A percentile compares a stretch with the other conserved stretches of the same genome.
Conservation (phyloP, 2,113 vertebrate genomes). For the Aldabrachelys gigantea region DNA sequence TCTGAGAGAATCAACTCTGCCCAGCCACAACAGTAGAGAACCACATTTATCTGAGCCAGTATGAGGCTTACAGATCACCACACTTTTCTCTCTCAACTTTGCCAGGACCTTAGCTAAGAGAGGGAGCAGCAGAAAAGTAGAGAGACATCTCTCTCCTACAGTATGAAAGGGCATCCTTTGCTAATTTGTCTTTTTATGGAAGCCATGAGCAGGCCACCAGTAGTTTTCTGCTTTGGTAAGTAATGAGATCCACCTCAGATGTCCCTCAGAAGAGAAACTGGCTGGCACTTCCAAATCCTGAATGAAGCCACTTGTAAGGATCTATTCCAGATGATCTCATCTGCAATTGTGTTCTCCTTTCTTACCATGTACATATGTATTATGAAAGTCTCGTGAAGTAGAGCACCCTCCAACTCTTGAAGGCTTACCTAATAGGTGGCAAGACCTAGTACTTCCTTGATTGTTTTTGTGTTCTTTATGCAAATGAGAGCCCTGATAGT, state of each 20-base stretch:
- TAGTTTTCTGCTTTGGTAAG: too few species aligned
- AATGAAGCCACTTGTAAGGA: too few species aligned
- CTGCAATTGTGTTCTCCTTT: not conserved
- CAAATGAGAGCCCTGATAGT: not conserved
- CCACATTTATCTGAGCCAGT: rapidly evolving
- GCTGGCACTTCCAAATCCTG: too few species aligned
- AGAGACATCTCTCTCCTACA: too few species aligned
- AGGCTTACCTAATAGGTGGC: not conserved
- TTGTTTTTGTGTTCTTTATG: not conserved
- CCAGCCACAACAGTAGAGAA: not conserved
- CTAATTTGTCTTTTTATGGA: too few species aligned
- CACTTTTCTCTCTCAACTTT: rapidly evolving
- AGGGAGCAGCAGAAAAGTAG: too few species aligned
- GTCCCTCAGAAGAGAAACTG: too few species aligned
- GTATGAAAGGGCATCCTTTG: too few species aligned
- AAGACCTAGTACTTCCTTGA: not conserved
- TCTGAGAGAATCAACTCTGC: not conserved
- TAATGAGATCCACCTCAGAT: too few species aligned
- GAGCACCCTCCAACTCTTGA: too few species aligned
- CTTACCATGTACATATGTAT: not conserved
- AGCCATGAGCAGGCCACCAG: too few species aligned
- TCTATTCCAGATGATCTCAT: not conserved
- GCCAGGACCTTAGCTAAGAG: too few species aligned
- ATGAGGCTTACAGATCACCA: not conserved
- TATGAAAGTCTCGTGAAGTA: not conserved